These are phyloP conservation scores for Ypsolopha scabrella DNA, from an alignment of 2,888 invertebrate genomes.

Conservation along the genomic window DNA sequence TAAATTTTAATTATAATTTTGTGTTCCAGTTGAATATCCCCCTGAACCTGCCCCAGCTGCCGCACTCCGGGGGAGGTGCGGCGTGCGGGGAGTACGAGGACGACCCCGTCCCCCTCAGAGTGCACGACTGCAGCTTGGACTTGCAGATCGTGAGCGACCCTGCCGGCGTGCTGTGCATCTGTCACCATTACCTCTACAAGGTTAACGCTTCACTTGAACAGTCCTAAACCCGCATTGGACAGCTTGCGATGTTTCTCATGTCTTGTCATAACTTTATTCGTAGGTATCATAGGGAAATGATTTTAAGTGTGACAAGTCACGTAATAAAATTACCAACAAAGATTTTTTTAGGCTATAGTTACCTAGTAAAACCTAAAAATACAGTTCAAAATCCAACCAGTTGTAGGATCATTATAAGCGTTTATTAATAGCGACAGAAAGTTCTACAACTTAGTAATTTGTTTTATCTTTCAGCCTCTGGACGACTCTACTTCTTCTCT, in stretches of 20 bases:
- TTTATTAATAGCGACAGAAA: background rate
- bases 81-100: conserved; percentile 82
- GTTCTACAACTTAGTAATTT: too few species aligned
- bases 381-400: background rate
- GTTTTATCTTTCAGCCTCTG: conserved; percentile 49
- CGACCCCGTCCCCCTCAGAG: conserved; percentile 81
- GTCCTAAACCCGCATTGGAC: too few species aligned
- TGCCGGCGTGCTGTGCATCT: conserved; percentile 75
- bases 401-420: background rate
- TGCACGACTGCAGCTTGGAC: conserved; percentile 86
- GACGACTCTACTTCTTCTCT: conserved; percentile 68
- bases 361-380: too few species aligned
- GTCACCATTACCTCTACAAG: conserved; percentile 70
- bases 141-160: conserved; percentile 82
- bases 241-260: too few species aligned
- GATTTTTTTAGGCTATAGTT: too few species aligned
- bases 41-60: conserved; percentile 80
- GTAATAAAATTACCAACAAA: too few species aligned
- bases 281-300: too few species aligned
- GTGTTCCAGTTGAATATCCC: conserved; percentile 89
- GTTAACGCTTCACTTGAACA: background rate
- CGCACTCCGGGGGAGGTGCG: conserved; percentile 50
- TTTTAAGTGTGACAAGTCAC: too few species aligned
- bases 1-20: too few species aligned
- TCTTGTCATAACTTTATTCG: too few species aligned